Percentiles rank a stretch among this genome's conserved stretches.
phyloP scores from a whole-genome alignment of 1,140 invertebrate species.

The Galleria mellonella region DNA sequence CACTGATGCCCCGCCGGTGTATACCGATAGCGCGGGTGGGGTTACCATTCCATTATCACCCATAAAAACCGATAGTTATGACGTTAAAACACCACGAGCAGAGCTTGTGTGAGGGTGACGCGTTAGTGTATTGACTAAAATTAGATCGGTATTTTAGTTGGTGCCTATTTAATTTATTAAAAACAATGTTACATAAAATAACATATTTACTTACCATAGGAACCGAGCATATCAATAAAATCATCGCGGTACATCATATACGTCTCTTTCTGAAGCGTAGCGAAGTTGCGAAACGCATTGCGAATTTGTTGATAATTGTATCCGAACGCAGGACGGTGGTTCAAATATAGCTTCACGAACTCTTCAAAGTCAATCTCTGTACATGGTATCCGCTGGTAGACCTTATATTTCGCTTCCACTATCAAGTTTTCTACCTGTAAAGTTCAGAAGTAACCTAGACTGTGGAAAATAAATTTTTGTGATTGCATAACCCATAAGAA shows the following conservation, averaged over 20 bases:
- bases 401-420: conserved; percentile 78
- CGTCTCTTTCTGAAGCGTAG: conserved; percentile 11
- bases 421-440: conserved; percentile 80
- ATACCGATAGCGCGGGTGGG: too few relatives aligned
- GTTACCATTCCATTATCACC: too few relatives aligned
- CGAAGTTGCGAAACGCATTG: conserved; percentile 42
- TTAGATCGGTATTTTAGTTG: too few relatives aligned
- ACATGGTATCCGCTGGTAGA: conserved; percentile 71
- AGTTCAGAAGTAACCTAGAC: background rate
- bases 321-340: conserved; percentile 79
- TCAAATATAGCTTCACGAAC: conserved; percentile 83
- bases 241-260: conserved; percentile 32
- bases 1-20: too few relatives aligned
- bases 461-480: too few relatives aligned
- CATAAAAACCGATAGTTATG: too few relatives aligned
- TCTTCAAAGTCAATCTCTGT: conserved; percentile 80
- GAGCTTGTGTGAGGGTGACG: too few relatives aligned
- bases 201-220: conserved; percentile 42
- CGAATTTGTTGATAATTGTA: conserved; percentile 40
- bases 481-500: too few relatives aligned
- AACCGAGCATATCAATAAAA: conserved; percentile 36
- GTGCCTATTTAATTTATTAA: too few relatives aligned
- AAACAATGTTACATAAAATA: too few relatives aligned
- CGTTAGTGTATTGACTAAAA: too few relatives aligned
- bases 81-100: too few relatives aligned